Percentiles rank a stretch among this genome's conserved stretches.
Evolutionary conservation across 2,888 invertebrate genomes (phyloP).

Genomic region (Desoria tigrina): DNA sequence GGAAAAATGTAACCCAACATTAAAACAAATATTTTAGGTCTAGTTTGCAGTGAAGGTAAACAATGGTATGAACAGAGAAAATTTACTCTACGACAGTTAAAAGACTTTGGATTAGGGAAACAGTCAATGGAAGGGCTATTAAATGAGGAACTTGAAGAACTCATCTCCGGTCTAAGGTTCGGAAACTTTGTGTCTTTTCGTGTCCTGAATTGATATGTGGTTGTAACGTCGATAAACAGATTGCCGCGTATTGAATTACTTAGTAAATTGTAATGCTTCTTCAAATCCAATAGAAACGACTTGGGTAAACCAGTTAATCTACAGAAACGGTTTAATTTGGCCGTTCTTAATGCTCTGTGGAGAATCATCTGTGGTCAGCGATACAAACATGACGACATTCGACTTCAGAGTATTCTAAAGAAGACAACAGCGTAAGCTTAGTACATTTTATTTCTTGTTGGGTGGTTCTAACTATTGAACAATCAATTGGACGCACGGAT

Average conservation of each 20-base stretch:
- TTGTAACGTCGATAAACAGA: too few species aligned
- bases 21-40: slow-evolving; percentile 30
- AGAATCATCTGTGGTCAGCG: slow-evolving; percentile 52
- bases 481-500: neutral
- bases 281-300: slow-evolving; percentile 28
- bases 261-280: neutral
- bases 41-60: slow-evolving; percentile 52
- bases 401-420: slow-evolving; percentile 44
- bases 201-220: neutral
- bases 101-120: slow-evolving; percentile 50
- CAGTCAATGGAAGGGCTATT: slow-evolving; percentile 48
- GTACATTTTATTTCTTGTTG: slow-evolving; percentile 2
- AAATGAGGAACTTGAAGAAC: slow-evolving; percentile 47
- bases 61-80: slow-evolving; percentile 50
- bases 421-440: slow-evolving; percentile 50
- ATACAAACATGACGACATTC: slow-evolving; percentile 47
- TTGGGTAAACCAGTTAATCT: slow-evolving; percentile 38
- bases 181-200: neutral
- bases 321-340: slow-evolving; percentile 43
- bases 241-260: neutral
- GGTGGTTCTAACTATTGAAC: neutral
- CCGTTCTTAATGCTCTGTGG: slow-evolving; percentile 52
- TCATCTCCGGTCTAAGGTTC: slow-evolving; percentile 42
- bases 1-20: slow-evolving; percentile 5
- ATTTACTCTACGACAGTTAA: slow-evolving; percentile 49